Evolutionary conservation across 2,797 vertebrate genomes (phyloP).

Genomic region (Galaxias olidus): DNA sequence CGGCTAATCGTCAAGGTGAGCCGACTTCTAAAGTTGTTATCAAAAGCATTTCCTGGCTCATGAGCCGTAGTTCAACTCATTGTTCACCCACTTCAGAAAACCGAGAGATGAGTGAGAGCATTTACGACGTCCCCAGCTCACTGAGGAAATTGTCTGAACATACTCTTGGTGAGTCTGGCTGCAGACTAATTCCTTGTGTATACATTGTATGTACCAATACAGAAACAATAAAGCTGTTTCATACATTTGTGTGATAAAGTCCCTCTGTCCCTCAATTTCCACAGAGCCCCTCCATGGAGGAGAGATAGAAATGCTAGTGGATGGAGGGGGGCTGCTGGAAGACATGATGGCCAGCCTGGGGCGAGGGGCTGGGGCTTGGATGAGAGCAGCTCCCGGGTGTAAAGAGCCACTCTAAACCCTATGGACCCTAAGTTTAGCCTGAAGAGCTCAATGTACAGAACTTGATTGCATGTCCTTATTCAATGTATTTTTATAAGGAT

Average conservation of each 20-base stretch:
- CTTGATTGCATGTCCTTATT: not conserved
- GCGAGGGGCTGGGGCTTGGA: not conserved
- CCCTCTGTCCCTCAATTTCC: slow-evolving; percentile 31
- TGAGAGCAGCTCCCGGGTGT: not conserved
- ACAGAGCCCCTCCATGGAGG: slow-evolving; percentile 44
- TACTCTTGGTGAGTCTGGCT: slow-evolving; percentile 48
- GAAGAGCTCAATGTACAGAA: slow-evolving; percentile 15
- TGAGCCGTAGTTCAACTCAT: not conserved
- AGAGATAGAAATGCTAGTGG: slow-evolving; percentile 20
- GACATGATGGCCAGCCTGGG: slow-evolving; percentile 43
- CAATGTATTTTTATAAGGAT: too few species aligned
- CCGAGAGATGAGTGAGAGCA: slow-evolving; percentile 46
- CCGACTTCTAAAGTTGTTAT: not conserved
- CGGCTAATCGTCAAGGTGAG: slow-evolving; percentile 47
- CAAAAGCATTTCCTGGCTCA: not conserved
- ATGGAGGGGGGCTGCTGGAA: slow-evolving; percentile 40
- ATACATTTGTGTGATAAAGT: not conserved
- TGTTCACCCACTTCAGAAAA: slow-evolving; percentile 26
- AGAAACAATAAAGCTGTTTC: too few species aligned
- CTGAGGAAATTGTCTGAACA: slow-evolving; percentile 41
- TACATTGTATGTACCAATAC: too few species aligned
- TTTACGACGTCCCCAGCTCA: slow-evolving; percentile 71
- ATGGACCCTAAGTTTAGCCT: too few species aligned
- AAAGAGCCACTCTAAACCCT: not conserved
- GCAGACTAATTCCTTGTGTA: not conserved